Percentiles rank a stretch among this genome's conserved stretches.
These are phyloP conservation scores for Temnothorax longispinosus DNA, from an alignment of 1,140 invertebrate species.

Conservation along the genomic window DNA sequence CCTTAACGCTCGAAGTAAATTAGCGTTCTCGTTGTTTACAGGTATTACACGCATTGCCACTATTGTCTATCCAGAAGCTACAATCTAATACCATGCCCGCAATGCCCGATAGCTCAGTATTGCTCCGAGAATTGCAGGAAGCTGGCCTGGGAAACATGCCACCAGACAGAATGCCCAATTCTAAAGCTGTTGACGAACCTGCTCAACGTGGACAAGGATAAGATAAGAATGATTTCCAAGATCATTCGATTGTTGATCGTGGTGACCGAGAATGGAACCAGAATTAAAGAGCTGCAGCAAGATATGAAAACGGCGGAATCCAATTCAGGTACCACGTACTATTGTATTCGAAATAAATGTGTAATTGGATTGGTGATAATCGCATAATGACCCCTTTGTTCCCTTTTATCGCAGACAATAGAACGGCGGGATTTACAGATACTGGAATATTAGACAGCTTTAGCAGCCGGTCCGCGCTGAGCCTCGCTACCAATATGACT, in stretches of 20 bases:
- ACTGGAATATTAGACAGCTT: conserved; percentile 76
- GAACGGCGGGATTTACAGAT: conserved; percentile 83
- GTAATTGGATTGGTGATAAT: not conserved
- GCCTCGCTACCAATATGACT: conserved; percentile 82
- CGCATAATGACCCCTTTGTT: not conserved
- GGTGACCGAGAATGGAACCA: conserved; percentile 80
- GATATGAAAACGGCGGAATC: conserved; percentile 78
- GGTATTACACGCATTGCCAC: conserved; percentile 90
- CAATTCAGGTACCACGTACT: conserved; percentile 77
- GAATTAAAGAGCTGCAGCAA: conserved; percentile 78
- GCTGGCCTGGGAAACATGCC: conserved; percentile 86
- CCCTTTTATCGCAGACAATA: conserved; percentile 75
- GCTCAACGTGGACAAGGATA: conserved; percentile 83
- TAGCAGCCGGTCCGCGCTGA: conserved; percentile 78
- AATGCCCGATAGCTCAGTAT: conserved; percentile 86
- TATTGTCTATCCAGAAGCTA: conserved; percentile 90
- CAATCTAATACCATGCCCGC: conserved; percentile 86
- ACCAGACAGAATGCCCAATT: conserved; percentile 88
- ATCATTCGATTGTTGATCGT: conserved; percentile 83
- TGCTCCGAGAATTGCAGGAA: conserved; percentile 87
- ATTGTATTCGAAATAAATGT: conserved; percentile 20
- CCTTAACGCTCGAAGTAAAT: not conserved
- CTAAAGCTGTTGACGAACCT: conserved; percentile 82
- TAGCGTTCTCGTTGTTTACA: conserved; percentile 70
- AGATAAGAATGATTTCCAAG: conserved; percentile 85